These are phyloP conservation scores for Palythoa caribaeorum DNA, from an alignment of 92 coral and sea anemone genomes.

Conservation along the genomic window DNA sequence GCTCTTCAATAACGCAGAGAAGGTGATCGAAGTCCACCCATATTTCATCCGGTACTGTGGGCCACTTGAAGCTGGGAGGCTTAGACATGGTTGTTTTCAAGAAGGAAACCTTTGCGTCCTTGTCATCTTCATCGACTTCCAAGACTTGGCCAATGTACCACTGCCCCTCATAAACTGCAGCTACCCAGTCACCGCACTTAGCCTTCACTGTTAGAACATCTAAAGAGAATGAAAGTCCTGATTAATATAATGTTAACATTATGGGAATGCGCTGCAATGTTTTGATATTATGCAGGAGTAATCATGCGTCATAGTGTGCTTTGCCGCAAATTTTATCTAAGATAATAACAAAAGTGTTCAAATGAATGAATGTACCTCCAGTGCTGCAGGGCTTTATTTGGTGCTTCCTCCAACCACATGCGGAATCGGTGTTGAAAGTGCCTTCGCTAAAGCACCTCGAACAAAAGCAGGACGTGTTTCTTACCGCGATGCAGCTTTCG, in stretches of 20 bases:
- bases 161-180: slow-evolving; percentile 9
- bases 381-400: slow-evolving; percentile 16
- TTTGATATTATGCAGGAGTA: neutral
- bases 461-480: slow-evolving; percentile 29
- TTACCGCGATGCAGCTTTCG: slow-evolving; percentile 20
- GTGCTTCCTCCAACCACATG: slow-evolving; percentile 17
- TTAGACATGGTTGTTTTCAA: slow-evolving; percentile 26
- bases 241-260: slow-evolving; percentile 17
- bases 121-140: slow-evolving; percentile 30
- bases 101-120: slow-evolving; percentile 27
- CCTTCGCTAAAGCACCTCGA: slow-evolving; percentile 14
- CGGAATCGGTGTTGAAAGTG: slow-evolving; percentile 22
- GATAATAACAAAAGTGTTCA: slow-evolving; percentile 23
- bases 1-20: slow-evolving; percentile 34
- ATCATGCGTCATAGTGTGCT: slow-evolving; percentile 16
- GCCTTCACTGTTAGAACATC: slow-evolving; percentile 9
- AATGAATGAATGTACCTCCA: slow-evolving; percentile 12
- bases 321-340: neutral
- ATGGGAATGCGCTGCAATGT: neutral
- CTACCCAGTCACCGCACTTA: slow-evolving; percentile 32
- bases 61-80: slow-evolving; percentile 21
- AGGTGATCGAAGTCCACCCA: slow-evolving; percentile 13
- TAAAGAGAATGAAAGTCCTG: neutral
- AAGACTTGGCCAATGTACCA: slow-evolving; percentile 26
- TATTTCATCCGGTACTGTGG: slow-evolving; percentile 12